phyloP scores from a whole-genome alignment of 2,113 vertebrate species.

The Petaurus breviceps region DNA sequence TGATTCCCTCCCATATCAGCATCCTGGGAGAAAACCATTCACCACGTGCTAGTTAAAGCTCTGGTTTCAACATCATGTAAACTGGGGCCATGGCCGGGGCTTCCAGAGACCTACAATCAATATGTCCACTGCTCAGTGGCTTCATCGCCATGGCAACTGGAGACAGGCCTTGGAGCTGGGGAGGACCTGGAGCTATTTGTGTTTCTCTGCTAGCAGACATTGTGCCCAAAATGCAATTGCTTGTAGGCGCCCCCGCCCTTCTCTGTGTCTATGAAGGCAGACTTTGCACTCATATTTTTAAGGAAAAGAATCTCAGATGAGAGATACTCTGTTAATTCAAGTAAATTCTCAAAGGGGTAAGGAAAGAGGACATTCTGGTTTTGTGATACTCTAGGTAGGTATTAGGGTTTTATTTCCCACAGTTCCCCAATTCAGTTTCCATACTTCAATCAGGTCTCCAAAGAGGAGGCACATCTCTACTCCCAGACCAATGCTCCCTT shows the following conservation, averaged over 20 bases:
- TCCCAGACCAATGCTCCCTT: background rate
- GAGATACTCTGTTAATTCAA: background rate
- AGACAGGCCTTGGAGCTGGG: constrained; percentile 70
- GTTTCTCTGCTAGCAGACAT: constrained; percentile 48
- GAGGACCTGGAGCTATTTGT: constrained; percentile 62
- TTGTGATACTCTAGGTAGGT: background rate
- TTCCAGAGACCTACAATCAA: constrained; percentile 74
- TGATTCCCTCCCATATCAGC: background rate
- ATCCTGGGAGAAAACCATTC: background rate
- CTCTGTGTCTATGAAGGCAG: background rate
- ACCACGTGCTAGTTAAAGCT: background rate
- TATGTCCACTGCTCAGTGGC: constrained; percentile 70
- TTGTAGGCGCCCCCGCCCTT: background rate
- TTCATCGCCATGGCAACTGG: constrained; percentile 75
- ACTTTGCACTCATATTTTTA: background rate
- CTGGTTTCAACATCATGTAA: background rate
- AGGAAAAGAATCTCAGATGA: background rate
- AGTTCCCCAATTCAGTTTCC: background rate
- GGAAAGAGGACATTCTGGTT: background rate
- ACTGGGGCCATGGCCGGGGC: constrained; percentile 68
- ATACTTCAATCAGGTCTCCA: background rate
- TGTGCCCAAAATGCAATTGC: constrained; percentile 13
- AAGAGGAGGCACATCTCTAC: background rate
- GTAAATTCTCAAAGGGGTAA: background rate
- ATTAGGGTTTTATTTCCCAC: background rate